A percentile compares a stretch with the other conserved stretches of the same genome.
Evolutionary conservation across 2,797 vertebrate species (phyloP).

Genomic region (Chrysocyon brachyurus): DNA sequence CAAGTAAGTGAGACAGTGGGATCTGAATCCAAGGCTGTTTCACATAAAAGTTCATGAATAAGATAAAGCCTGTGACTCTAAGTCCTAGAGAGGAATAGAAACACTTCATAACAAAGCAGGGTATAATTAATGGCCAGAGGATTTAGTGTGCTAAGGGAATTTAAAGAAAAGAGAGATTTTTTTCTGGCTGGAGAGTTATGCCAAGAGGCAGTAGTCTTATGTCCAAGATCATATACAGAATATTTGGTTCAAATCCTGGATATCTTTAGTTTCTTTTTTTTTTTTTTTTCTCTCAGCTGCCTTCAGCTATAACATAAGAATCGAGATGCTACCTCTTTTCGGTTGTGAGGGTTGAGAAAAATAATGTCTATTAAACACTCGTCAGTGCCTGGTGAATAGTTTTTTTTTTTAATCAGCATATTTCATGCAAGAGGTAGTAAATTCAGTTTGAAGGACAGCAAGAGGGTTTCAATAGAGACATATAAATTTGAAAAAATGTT

Average conservation of each 20-base stretch:
- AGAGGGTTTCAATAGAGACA: background rate
- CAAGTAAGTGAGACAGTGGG: background rate
- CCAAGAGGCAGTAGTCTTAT: background rate
- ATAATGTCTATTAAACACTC: background rate
- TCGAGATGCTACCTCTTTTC: background rate
- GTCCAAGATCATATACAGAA: slow-evolving; percentile 30
- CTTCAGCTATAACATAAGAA: background rate
- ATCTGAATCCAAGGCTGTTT: slow-evolving; percentile 41
- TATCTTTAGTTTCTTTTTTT: background rate
- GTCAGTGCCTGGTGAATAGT: background rate
- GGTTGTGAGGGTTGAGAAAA: background rate
- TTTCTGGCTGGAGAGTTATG: slow-evolving; percentile 13
- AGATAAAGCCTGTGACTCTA: slow-evolving; percentile 24
- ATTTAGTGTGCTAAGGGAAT: slow-evolving; percentile 39
- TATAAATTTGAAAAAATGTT: background rate
- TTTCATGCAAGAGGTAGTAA: background rate
- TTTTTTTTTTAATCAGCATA: background rate
- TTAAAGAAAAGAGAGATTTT: slow-evolving; percentile 50
- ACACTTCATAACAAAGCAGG: slow-evolving; percentile 33
- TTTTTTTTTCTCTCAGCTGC: background rate
- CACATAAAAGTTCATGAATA: background rate
- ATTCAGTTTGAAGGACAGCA: slow-evolving; percentile 3
- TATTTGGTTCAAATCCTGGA: slow-evolving; percentile 40
- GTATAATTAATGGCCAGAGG: background rate
- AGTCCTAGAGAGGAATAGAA: background rate